phyloP scores from a whole-genome alignment of 2,888 invertebrate genomes.

The Leucophenga maculata region DNA sequence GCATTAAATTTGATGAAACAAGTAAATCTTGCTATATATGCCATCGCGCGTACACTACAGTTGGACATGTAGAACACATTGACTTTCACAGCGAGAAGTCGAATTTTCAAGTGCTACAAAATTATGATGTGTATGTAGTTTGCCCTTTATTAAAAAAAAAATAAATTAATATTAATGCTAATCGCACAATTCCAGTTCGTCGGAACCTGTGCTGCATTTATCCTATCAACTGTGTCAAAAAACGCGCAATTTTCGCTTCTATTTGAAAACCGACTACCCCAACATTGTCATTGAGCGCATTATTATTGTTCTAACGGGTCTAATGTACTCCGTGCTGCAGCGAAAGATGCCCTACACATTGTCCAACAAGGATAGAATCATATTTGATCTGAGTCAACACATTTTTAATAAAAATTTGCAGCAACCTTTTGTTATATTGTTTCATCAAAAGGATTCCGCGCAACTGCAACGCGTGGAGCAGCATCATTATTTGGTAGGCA shows the following conservation, averaged over 20 bases:
- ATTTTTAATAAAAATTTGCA: slow-evolving; percentile 60
- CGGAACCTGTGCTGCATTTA: slow-evolving; percentile 48
- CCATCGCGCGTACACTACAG: background rate
- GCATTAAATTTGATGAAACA: background rate
- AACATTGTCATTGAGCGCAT: slow-evolving; percentile 64
- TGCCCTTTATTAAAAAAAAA: too few relatives aligned
- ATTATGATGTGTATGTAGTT: background rate
- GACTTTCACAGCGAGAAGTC: slow-evolving; percentile 1
- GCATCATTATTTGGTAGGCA: slow-evolving; percentile 66
- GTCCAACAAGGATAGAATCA: slow-evolving; percentile 41
- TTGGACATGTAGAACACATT: background rate
- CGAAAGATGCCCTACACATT: slow-evolving; percentile 54
- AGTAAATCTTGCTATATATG: slow-evolving; percentile 7
- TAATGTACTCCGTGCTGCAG: slow-evolving; percentile 62
- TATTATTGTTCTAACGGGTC: slow-evolving; percentile 63
- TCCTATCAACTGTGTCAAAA: slow-evolving; percentile 62
- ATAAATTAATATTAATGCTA: too few relatives aligned
- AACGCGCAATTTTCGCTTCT: slow-evolving; percentile 66
- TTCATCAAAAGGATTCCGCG: slow-evolving; percentile 37
- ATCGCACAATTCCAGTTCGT: background rate
- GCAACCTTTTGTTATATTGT: slow-evolving; percentile 66
- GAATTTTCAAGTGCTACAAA: background rate
- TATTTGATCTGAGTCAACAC: slow-evolving; percentile 66
- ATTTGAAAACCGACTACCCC: slow-evolving; percentile 48
- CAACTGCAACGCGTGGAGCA: slow-evolving; percentile 58